These are phyloP conservation scores for Rhinoderma darwinii DNA, from an alignment of 2,113 vertebrate genomes.

Conservation along the genomic window DNA sequence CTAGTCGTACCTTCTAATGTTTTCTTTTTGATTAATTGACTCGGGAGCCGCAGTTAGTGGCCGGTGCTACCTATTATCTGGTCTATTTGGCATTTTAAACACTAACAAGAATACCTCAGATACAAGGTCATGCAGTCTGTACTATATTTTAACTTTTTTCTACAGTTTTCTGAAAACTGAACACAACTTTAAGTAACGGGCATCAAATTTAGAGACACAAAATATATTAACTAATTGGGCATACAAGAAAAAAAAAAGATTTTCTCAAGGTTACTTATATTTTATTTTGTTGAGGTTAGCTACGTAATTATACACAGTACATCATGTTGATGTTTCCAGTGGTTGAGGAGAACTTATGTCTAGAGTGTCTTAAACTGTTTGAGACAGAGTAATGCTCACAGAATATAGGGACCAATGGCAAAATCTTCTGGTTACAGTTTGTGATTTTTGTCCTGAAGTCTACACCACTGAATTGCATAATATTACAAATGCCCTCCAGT, in stretches of 20 bases:
- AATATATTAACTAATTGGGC: neutral
- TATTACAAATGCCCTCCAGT: too few species aligned
- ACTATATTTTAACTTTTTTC: neutral
- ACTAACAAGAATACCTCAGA: neutral
- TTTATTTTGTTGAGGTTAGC: neutral
- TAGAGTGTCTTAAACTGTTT: too few species aligned
- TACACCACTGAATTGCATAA: too few species aligned
- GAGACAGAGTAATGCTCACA: too few species aligned
- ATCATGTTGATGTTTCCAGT: too few species aligned
- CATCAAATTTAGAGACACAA: neutral
- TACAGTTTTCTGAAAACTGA: neutral
- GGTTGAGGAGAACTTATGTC: too few species aligned
- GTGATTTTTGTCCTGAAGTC: too few species aligned
- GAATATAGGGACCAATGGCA: too few species aligned
- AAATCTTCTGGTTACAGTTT: too few species aligned
- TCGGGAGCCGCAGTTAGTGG: conserved; percentile 2
- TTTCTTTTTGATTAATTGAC: conserved; percentile 45
- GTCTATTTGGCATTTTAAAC: conserved; percentile 25
- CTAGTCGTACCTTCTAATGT: conserved; percentile 33
- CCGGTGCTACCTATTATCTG: conserved; percentile 26
- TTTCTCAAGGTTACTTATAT: neutral
- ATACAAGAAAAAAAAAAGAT: neutral
- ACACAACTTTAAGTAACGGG: neutral
- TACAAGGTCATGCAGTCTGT: neutral
- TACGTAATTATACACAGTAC: too few species aligned